Evolutionary conservation across 2,797 vertebrate genomes (phyloP), one percentile per base, ranked within the genome.

Genomic region (Sebastes diploproa): DNA sequence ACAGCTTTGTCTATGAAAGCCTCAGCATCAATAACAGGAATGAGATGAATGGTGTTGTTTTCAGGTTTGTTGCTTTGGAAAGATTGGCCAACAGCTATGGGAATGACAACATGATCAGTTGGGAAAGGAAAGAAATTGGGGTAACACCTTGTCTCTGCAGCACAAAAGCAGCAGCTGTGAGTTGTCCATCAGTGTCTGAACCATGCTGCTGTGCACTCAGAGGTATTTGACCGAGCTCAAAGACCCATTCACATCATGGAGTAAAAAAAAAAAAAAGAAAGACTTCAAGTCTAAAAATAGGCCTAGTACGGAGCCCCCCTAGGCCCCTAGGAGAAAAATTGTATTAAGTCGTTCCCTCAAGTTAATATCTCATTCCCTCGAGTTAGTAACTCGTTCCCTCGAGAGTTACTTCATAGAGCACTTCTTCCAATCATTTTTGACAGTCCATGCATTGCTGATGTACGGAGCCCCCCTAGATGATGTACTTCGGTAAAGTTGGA

Each of bases 151-250:
- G 71, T 78, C 38, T 71, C 72, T 50, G 66, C 32, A 50, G 58
- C 68, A 84, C 23, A 66, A 67, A 22, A 67, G 56, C 23, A 72
- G 77, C 80, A 82, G 77, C 66, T 80, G 62, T 30, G 34, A 61
- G 77, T 66, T 77, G 68, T 80, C 73, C 56, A 52, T 83, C 77
- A 83, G 50, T 22, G 54, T 74, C 65, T 29, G 5, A 34, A 36
- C 70, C 59, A 27, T 23, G 38, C 63, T n/a, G 58, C 63, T 46
- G 70, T 56, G 52, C 29, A 30, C 71, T n/a, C 50, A n/a, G 4
- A 54, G 50, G 50, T n/a, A 50, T 50, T 50, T 20, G 46, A 50
- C 46, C 46, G 46, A 46, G 42, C 50, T 52, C 50, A 52, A 18
- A 18, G 50, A 9, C 50, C 50, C 6, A 16, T 54, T 54, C 50